phyloP scores from a whole-genome alignment of 2,888 invertebrate species.

The Hyalella azteca region DNA sequence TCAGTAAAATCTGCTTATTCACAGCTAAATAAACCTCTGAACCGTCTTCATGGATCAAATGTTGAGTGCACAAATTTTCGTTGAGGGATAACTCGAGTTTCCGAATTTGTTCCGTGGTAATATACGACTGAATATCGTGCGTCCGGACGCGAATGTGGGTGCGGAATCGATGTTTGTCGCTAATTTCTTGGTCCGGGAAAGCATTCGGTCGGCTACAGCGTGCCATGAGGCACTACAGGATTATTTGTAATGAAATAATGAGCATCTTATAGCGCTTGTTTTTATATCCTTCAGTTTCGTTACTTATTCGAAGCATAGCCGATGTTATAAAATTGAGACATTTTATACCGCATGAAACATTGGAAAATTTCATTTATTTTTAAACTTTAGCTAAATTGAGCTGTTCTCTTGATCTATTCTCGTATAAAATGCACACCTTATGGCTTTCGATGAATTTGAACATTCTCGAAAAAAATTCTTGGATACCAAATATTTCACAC shows the following conservation, averaged over 20 bases:
- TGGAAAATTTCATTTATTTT: too few species aligned
- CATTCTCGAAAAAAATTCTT: too few species aligned
- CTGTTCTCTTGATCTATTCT: too few species aligned
- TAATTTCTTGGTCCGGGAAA: background rate
- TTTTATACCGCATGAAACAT: too few species aligned
- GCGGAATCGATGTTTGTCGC: too few species aligned
- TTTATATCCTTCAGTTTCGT: background rate
- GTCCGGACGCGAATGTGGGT: background rate
- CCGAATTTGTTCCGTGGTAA: background rate
- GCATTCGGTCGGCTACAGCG: background rate
- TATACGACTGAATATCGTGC: background rate
- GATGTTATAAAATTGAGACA: too few species aligned
- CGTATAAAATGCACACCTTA: too few species aligned
- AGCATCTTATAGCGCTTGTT: slow-evolving; percentile 1
- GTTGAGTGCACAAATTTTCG: background rate
- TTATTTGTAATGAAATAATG: slow-evolving; percentile 40
- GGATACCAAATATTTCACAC: too few species aligned
- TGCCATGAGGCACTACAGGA: background rate
- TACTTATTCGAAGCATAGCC: too few species aligned
- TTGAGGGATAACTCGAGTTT: background rate
- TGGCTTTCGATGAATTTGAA: too few species aligned
- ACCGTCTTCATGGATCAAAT: background rate
- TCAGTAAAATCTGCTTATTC: background rate
- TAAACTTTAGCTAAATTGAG: too few species aligned
- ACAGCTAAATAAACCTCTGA: too few species aligned